These are phyloP conservation scores for Philaethria dido DNA, from an alignment of 2,888 invertebrate species.

Conservation along the genomic window DNA sequence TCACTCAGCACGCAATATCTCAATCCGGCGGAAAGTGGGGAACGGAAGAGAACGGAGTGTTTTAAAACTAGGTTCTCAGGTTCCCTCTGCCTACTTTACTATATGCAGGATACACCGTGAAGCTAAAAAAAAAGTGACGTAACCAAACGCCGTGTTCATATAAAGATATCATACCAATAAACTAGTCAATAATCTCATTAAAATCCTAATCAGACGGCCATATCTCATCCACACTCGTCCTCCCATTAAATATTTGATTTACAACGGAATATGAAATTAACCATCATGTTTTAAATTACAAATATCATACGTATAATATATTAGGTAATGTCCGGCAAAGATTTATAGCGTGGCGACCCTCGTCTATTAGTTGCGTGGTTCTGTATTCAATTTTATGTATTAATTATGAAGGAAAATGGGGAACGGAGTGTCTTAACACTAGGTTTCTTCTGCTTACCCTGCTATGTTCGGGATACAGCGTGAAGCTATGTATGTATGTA, in stretches of 20 bases:
- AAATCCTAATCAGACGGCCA: conserved; percentile 42
- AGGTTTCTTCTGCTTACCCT: no score
- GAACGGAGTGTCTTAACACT: no score
- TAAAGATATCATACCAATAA: conserved; percentile 15
- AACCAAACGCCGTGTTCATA: neutral
- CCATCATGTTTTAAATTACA: conserved; percentile 67
- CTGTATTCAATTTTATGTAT: conserved; percentile 6
- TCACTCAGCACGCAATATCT: no score
- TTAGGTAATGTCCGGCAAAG: conserved; percentile 54
- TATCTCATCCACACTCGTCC: conserved; percentile 43
- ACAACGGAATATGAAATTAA: conserved; percentile 61
- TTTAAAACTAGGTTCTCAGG: no score
- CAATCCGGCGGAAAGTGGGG: no score
- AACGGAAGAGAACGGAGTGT: no score
- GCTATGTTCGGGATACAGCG: no score
- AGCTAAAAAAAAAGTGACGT: no score
- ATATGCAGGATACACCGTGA: no score
- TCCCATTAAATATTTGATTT: conserved; percentile 61
- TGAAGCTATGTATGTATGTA: no score
- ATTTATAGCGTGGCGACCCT: conserved; percentile 56
- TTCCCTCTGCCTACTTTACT: no score
- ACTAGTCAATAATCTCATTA: conserved; percentile 30
- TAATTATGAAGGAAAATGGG: neutral
- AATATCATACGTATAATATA: conserved; percentile 62
- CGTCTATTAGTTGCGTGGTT: conserved; percentile 29